Conservation (phyloP, 2,113 vertebrate species). For the Pluvialis apricaria region DNA sequence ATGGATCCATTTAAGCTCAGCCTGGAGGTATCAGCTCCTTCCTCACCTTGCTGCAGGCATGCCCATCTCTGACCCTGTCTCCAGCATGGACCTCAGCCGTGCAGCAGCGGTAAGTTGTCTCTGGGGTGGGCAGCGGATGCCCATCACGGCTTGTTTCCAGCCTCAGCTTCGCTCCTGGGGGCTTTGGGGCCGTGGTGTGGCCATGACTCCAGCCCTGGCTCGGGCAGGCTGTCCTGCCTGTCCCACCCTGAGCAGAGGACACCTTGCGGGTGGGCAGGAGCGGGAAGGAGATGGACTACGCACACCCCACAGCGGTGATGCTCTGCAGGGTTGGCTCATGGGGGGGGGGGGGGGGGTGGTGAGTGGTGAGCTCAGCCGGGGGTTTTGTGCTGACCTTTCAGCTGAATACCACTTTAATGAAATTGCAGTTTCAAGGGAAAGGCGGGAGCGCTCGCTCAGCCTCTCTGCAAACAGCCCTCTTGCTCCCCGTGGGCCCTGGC, state of each 20-base stretch:
- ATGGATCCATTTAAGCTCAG: background rate
- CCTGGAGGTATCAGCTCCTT: background rate
- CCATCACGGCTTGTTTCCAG: accelerated
- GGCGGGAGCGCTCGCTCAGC: accelerated
- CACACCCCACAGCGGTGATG: accelerated
- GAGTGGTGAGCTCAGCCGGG: background rate
- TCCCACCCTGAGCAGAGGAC: too few relatives aligned
- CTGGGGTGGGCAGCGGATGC: background rate
- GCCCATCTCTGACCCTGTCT: accelerated
- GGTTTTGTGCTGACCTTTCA: background rate
- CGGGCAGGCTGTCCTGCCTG: too few relatives aligned
- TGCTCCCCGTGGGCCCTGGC: too few relatives aligned
- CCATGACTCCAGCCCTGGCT: background rate
- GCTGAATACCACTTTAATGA: background rate
- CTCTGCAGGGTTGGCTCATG: accelerated
- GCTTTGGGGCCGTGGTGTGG: accelerated
- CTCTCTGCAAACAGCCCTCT: background rate
- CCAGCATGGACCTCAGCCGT: accelerated
- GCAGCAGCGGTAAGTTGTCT: background rate
- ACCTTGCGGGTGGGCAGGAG: background rate
- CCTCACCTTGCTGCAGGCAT: accelerated
- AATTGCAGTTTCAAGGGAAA: background rate
- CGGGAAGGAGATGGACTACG: background rate
- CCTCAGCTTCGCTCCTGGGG: background rate
- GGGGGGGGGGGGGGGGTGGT: accelerated